phyloP scores from a whole-genome alignment of 2,797 vertebrate species.

The Buceros bicornis region DNA sequence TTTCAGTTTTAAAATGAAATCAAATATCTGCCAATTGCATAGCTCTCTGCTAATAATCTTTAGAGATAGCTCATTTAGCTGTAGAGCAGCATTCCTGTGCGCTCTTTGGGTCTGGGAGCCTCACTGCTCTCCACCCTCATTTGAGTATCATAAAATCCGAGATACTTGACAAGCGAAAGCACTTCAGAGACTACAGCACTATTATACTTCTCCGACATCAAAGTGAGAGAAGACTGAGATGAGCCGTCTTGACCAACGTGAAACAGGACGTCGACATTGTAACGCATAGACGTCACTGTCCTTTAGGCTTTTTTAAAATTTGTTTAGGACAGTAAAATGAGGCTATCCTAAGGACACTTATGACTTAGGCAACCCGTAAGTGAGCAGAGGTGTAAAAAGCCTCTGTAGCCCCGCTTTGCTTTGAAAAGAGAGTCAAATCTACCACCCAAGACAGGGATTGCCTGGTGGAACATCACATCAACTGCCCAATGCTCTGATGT shows the following conservation, averaged over 20 bases:
- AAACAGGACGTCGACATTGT: conserved; percentile 65
- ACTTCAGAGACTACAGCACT: conserved; percentile 44
- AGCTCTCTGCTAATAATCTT: neutral
- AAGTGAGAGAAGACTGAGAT: conserved; percentile 34
- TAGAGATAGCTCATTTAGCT: neutral
- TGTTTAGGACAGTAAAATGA: conserved; percentile 20
- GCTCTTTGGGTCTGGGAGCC: neutral
- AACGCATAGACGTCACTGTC: neutral
- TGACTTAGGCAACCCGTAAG: neutral
- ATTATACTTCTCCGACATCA: conserved; percentile 16
- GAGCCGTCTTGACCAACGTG: conserved; percentile 51
- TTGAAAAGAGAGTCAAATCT: conserved; percentile 10
- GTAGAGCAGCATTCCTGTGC: neutral
- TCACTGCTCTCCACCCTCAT: neutral
- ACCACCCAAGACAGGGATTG: neutral
- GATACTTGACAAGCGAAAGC: conserved; percentile 11
- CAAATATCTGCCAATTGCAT: neutral
- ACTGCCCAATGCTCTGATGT: neutral
- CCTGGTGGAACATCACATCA: neutral
- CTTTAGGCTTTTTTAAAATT: neutral
- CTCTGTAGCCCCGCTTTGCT: neutral
- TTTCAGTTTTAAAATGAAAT: conserved; percentile 44
- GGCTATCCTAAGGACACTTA: conserved; percentile 14
- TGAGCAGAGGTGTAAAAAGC: neutral
- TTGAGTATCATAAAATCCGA: conserved; percentile 52